Evolutionary conservation across 1,140 invertebrate genomes (phyloP), one percentile per base, ranked within the genome.

Genomic region (Leptinotarsa lineolata): DNA sequence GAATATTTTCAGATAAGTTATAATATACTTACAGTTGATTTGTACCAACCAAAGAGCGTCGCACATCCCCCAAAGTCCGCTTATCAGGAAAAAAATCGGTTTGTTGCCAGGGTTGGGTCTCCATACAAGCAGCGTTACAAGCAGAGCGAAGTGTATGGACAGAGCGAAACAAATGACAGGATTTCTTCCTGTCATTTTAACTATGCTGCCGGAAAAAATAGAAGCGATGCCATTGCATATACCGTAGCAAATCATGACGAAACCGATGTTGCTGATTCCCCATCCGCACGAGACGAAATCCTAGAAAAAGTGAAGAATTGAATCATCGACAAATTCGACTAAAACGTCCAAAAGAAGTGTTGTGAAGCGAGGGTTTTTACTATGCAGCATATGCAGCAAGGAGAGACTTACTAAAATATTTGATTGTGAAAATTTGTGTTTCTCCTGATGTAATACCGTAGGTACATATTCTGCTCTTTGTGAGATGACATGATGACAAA

Each of bases 11-110:
- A 39, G 30, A 39, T 39, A 8, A 3, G 20, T 59, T 59, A 6
- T 59, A 59, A n/a, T 16, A 74, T 75, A 86, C 88, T 88, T 86
- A 97, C 96, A 93, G 83, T 97, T 97, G 61, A 97, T 92, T 86
- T 97, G 95, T 1, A 97, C 96, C 70, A 97, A 90, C 96, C 96
- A 97, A 61, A 97, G 90, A 1, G 95, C 94, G 82, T 97, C 96
- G 63, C 93, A 93, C 6, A 95, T 86, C 2, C 96, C 96, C 96
- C 96, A 98, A 5, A 96, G 85, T 12, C 92, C 94, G 0, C 95
- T 93, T 61, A 97, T 86, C 1, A 94, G 79, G 84, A 94, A 97
- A 84, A 95, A 97, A 11, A 94, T 87, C 0, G 89, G 59, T 71
- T 89, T 89, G 68, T 92, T 90, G 0, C 90, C 87, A 0, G 91